Evolutionary conservation across 1,140 invertebrate species (phyloP).

Genomic region (Megalopta genalis): DNA sequence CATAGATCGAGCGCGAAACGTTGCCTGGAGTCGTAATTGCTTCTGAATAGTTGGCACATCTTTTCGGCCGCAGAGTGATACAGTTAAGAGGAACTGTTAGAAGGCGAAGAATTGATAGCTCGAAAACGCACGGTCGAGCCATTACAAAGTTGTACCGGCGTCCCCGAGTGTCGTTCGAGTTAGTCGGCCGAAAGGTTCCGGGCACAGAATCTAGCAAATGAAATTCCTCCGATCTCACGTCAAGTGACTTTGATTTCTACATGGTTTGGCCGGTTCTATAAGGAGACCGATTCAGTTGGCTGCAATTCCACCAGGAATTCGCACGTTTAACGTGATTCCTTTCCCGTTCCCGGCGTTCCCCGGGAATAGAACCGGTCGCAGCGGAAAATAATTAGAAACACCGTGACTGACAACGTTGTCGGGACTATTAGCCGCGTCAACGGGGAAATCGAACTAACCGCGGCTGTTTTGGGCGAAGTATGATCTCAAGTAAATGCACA

Average conservation of each 20-base stretch:
- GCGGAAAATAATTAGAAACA: slow-evolving; percentile 37
- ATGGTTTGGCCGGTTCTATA: slow-evolving; percentile 16
- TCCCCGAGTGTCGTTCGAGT: slow-evolving; percentile 25
- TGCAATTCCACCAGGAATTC: slow-evolving; percentile 20
- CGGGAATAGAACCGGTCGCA: slow-evolving; percentile 1
- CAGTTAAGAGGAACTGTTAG: background rate
- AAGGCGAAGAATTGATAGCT: slow-evolving; percentile 8
- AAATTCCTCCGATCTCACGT: slow-evolving; percentile 34
- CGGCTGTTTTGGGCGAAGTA: too few relatives aligned
- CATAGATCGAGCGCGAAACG: too few relatives aligned
- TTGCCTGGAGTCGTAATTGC: too few relatives aligned
- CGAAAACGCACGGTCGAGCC: background rate
- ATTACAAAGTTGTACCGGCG: slow-evolving; percentile 35
- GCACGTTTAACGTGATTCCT: slow-evolving; percentile 19
- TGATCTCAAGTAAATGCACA: too few relatives aligned
- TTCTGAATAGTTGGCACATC: background rate
- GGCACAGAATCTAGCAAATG: slow-evolving; percentile 40
- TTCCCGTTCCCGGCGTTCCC: background rate
- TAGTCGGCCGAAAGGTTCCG: slow-evolving; percentile 35
- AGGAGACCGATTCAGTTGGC: slow-evolving; percentile 31
- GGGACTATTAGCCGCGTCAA: background rate
- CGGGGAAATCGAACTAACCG: too few relatives aligned
- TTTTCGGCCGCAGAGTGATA: background rate
- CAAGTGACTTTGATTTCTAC: slow-evolving; percentile 49
- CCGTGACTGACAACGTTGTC: background rate